Evolutionary conservation across 2,888 invertebrate species (phyloP).

Genomic region (Cephus rjabovi): DNA sequence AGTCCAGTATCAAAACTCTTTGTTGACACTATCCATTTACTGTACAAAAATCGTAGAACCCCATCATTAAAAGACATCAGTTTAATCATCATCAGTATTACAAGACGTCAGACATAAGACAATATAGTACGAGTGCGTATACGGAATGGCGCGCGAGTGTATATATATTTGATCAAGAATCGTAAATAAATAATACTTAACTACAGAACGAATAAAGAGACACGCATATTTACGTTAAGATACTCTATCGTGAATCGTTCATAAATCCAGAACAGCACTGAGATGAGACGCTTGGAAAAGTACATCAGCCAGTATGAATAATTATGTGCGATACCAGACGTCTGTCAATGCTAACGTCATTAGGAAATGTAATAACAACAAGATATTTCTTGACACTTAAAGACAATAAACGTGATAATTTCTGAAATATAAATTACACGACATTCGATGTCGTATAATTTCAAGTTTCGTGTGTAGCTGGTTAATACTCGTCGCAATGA

Average conservation of each 20-base stretch:
- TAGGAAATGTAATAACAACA: neutral
- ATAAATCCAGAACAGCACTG: neutral
- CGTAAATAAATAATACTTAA: neutral
- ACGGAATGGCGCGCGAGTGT: neutral
- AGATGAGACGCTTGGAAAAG: neutral
- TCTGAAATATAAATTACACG: slow-evolving; percentile 19
- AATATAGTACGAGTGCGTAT: neutral
- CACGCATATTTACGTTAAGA: neutral
- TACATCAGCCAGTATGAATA: neutral
- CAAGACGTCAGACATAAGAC: slow-evolving; percentile 8
- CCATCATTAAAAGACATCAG: neutral
- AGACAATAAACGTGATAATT: neutral
- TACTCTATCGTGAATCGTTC: neutral
- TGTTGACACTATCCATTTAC: neutral
- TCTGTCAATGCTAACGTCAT: neutral
- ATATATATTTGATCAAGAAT: neutral
- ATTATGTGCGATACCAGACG: neutral
- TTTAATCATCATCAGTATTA: neutral
- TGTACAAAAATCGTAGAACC: neutral
- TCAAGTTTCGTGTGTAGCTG: neutral
- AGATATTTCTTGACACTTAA: neutral
- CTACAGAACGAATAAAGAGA: neutral
- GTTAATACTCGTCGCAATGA: slow-evolving; percentile 39
- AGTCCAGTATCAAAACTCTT: neutral
- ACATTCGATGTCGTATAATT: slow-evolving; percentile 20